phyloP scores from a whole-genome alignment of 2,888 invertebrate species.

The Pollenia amentaria region DNA sequence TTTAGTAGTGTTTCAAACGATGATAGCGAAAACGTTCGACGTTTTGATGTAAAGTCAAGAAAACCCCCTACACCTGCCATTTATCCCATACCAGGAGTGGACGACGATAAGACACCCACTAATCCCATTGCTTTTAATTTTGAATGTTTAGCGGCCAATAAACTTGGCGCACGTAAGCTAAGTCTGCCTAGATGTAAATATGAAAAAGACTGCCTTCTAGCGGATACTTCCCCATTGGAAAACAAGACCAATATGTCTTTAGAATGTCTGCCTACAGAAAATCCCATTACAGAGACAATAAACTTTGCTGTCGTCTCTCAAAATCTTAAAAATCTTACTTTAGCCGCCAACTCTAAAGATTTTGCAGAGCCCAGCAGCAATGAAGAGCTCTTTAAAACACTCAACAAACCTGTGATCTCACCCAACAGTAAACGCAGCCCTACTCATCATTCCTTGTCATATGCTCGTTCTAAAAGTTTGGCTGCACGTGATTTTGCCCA shows the following conservation, averaged over 20 bases:
- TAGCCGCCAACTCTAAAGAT: constrained; percentile 60
- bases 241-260: constrained; percentile 71
- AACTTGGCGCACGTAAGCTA: constrained; percentile 70
- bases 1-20: constrained; percentile 80
- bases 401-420: constrained; percentile 80
- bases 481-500: constrained; percentile 75
- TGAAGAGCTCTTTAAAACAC: constrained; percentile 77
- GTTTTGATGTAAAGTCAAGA: constrained; percentile 73
- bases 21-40: constrained; percentile 74
- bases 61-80: constrained; percentile 70
- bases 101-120: constrained; percentile 81
- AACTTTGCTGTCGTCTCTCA: constrained; percentile 79
- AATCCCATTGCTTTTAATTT: constrained; percentile 80
- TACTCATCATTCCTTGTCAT: constrained; percentile 80
- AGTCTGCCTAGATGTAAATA: constrained; percentile 72
- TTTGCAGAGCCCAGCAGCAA: constrained; percentile 19
- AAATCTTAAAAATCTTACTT: constrained; percentile 77
- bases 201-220: constrained; percentile 42
- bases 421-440: constrained; percentile 78
- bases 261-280: constrained; percentile 79
- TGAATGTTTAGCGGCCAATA: constrained; percentile 70
- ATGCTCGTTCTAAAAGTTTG: constrained; percentile 82
- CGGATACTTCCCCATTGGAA: constrained; percentile 2
- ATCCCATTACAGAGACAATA: constrained; percentile 76
- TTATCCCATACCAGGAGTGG: constrained; percentile 72